Conservation (phyloP, 1,140 invertebrate genomes). For the Scaptodrosophila lebanonensis region DNA sequence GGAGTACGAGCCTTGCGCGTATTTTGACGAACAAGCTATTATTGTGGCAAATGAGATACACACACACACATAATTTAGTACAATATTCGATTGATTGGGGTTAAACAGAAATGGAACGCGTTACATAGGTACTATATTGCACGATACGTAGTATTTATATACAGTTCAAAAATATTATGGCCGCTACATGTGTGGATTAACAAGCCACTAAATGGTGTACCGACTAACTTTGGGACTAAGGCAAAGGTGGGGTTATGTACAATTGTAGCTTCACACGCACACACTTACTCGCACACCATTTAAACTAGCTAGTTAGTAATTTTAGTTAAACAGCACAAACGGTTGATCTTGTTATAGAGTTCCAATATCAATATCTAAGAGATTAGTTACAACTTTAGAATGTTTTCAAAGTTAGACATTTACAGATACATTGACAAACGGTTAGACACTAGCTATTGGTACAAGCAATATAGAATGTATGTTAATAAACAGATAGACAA, state of each 20-base stretch:
- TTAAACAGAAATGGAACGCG: background rate
- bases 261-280: too few species aligned
- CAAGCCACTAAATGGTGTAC: too few species aligned
- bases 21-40: conserved; percentile 59
- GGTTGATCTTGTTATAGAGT: too few species aligned
- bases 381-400: conserved; percentile 41
- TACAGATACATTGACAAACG: conserved; percentile 18
- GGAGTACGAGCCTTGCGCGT: conserved; percentile 45
- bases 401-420: conserved; percentile 17
- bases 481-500: too few species aligned
- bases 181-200: too few species aligned
- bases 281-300: background rate
- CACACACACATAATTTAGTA: conserved; percentile 33
- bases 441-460: conserved; percentile 5
- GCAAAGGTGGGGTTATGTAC: too few species aligned
- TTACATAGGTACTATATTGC: conserved; percentile 6
- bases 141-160: too few species aligned
- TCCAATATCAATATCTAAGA: too few species aligned
- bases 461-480: too few species aligned
- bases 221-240: too few species aligned
- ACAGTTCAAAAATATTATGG: too few species aligned
- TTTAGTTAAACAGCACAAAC: conserved; percentile 63
- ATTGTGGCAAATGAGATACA: conserved; percentile 13
- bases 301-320: conserved; percentile 41
- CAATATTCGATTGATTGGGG: background rate